A percentile compares a stretch with the other conserved stretches of the same genome.
phyloP scores from a whole-genome alignment of 2,797 vertebrate species.

The Sardinella longiceps region DNA sequence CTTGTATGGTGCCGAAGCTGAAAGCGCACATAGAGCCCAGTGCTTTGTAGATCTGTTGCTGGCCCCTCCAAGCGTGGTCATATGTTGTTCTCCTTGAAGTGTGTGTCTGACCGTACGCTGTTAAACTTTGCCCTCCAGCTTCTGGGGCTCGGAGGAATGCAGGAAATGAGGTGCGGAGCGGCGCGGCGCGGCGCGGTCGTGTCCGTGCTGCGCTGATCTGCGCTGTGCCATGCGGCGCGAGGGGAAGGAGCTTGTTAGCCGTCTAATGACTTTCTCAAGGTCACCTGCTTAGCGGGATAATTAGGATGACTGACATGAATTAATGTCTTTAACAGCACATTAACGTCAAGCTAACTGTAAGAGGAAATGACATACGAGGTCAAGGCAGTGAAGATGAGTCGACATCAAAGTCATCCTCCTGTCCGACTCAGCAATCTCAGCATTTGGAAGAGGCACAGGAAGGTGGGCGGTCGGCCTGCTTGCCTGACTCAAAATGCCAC shows the following conservation, averaged over 20 bases:
- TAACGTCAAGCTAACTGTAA: slow-evolving; percentile 5
- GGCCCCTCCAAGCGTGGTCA: not conserved
- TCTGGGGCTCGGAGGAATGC: not conserved
- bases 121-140: not conserved
- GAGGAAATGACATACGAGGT: slow-evolving; percentile 25
- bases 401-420: slow-evolving; percentile 15
- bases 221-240: not conserved
- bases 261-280: slow-evolving; percentile 20
- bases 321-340: slow-evolving; percentile 13
- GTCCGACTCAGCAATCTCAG: not conserved
- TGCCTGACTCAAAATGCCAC: not conserved
- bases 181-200: no score
- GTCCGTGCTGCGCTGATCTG: no score
- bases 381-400: not conserved
- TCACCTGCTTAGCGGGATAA: not conserved
- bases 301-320: slow-evolving; percentile 24
- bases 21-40: not conserved
- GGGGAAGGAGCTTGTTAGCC: slow-evolving; percentile 3
- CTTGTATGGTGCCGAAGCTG: not conserved
- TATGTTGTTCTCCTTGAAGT: slow-evolving; percentile 1
- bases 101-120: not conserved
- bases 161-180: not conserved
- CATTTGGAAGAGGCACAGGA: no score
- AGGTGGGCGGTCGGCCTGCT: not conserved
- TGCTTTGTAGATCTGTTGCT: not conserved